These are phyloP conservation scores for Alfaro cultratus DNA, from an alignment of 2,797 vertebrate genomes.

Conservation along the genomic window DNA sequence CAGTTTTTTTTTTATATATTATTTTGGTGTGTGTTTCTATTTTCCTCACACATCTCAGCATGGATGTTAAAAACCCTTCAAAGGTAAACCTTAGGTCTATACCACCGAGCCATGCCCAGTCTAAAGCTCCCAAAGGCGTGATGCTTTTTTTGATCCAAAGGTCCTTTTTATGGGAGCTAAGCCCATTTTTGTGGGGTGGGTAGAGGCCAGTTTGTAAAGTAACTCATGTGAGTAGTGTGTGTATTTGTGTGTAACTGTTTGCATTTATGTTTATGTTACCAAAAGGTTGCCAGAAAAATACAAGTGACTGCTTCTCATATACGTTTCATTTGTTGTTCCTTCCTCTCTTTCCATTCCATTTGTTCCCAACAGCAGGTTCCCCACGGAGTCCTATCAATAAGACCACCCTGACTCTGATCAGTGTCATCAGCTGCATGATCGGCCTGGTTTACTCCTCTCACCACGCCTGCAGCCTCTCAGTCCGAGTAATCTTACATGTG, in stretches of 20 bases:
- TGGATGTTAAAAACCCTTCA: slow-evolving; percentile 61
- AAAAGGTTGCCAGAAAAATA: background rate
- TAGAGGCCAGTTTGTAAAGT: slow-evolving; percentile 55
- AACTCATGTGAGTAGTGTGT: slow-evolving; percentile 31
- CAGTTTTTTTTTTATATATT: slow-evolving; percentile 23
- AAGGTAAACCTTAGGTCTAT: slow-evolving; percentile 63
- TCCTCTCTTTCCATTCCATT: slow-evolving; percentile 7
- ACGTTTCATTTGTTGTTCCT: slow-evolving; percentile 29
- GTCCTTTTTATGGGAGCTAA: slow-evolving; percentile 65
- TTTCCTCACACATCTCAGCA: slow-evolving; percentile 37
- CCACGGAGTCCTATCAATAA: slow-evolving; percentile 97
- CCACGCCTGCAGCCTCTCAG: slow-evolving; percentile 89
- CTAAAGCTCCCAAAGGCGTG: slow-evolving; percentile 55
- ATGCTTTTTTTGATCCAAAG: slow-evolving; percentile 68
- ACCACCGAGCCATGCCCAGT: slow-evolving; percentile 51
- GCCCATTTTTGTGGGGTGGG: slow-evolving; percentile 44
- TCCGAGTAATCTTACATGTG: slow-evolving; percentile 95
- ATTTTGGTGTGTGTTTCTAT: slow-evolving; percentile 33
- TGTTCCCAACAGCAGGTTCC: slow-evolving; percentile 83
- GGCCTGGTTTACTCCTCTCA: slow-evolving; percentile 94
- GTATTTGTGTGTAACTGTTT: slow-evolving; percentile 24
- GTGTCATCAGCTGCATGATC: slow-evolving; percentile 92
- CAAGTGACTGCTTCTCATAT: slow-evolving; percentile 41
- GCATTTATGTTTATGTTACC: slow-evolving; percentile 24
- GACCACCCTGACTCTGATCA: slow-evolving; percentile 97